phyloP scores from a whole-genome alignment of 2,797 vertebrate genomes.

The Lithobates pipiens region DNA sequence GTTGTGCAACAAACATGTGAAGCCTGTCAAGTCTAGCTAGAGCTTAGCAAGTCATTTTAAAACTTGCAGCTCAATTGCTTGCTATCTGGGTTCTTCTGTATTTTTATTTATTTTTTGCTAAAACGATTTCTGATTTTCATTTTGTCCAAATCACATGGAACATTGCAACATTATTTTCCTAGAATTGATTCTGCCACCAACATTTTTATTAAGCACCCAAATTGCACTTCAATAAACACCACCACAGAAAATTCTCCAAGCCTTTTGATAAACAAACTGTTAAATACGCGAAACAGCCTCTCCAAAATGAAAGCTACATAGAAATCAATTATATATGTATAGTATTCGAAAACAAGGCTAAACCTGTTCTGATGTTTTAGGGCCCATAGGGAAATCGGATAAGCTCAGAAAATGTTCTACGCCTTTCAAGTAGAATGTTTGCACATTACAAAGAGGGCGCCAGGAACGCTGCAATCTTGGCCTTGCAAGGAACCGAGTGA shows the following conservation, averaged over 20 bases:
- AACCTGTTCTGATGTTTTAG: constrained; percentile 10
- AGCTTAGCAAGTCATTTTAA: no score
- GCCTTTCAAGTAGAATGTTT: constrained; percentile 17
- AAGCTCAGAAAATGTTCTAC: constrained; percentile 16
- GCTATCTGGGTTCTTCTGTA: no score
- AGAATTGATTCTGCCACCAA: constrained; percentile 19
- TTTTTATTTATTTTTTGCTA: background rate
- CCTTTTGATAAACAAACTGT: background rate
- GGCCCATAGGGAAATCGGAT: constrained; percentile 28
- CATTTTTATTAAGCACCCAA: constrained; percentile 4
- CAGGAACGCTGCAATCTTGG: constrained; percentile 27
- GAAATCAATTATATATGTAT: constrained; percentile 39
- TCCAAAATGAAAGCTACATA: background rate
- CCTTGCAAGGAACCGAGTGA: constrained; percentile 36
- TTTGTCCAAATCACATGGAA: constrained; percentile 16
- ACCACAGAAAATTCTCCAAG: background rate
- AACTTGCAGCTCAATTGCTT: no score
- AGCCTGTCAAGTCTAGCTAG: no score
- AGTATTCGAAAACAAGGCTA: constrained; percentile 27
- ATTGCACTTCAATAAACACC: background rate
- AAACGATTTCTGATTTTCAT: background rate
- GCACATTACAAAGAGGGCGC: constrained; percentile 36
- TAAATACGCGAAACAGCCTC: background rate
- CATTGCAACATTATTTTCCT: background rate
- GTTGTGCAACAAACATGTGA: no score